Conservation (phyloP, 2,888 invertebrate genomes). For the Eurois occulta region DNA sequence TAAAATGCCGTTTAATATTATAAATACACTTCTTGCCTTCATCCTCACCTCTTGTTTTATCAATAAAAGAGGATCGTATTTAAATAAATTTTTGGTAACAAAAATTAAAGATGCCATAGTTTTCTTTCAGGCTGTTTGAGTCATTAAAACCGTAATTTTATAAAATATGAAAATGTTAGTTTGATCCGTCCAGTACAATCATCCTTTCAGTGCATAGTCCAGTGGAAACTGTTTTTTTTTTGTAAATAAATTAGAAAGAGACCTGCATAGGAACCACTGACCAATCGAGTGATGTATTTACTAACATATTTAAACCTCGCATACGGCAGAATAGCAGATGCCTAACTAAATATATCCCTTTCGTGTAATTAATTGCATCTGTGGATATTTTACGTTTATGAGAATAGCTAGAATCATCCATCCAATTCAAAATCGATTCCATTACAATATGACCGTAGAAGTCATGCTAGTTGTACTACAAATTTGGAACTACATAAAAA, state of each 20-base stretch:
- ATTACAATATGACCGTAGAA: neutral
- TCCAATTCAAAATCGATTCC: neutral
- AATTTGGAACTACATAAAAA: neutral
- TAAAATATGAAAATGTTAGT: neutral
- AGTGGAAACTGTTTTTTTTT: neutral
- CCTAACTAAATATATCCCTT: neutral
- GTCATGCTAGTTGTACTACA: neutral
- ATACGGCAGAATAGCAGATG: conserved; percentile 1
- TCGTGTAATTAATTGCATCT: neutral
- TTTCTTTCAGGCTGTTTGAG: neutral
- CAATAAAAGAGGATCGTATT: neutral
- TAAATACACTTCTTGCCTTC: conserved; percentile 5
- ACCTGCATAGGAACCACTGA: neutral
- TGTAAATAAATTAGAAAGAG: neutral
- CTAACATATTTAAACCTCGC: neutral
- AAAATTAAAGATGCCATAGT: neutral
- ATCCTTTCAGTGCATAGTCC: neutral
- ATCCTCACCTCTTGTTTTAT: neutral
- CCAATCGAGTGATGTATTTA: neutral
- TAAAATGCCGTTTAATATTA: conserved; percentile 14
- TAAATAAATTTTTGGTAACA: neutral
- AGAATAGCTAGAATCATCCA: neutral
- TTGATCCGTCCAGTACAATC: neutral
- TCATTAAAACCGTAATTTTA: neutral
- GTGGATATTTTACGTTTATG: neutral